Evolutionary conservation across 2,888 invertebrate species (phyloP), one percentile per base, ranked within the genome.

Genomic region (Phasia obesa): DNA sequence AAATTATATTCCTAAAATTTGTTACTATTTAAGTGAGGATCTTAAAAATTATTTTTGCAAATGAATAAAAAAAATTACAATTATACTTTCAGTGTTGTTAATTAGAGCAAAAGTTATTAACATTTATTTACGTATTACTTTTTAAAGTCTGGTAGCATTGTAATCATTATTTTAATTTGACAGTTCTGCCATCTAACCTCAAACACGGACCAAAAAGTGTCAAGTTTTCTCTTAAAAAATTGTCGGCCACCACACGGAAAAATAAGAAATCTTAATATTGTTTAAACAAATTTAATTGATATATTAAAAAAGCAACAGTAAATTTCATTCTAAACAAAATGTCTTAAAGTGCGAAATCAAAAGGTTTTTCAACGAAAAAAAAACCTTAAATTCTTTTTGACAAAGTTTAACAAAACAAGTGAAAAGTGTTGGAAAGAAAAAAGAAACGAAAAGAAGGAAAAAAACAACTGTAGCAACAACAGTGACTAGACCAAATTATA

Each of bases 151-250:
- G 81, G 81, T 47, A 81, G 17, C 76, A 21, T 31, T 51, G 1
- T 57, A 49, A 65, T 51, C 15, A 38, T 62, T 69, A 71, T 23
- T 71, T 25, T 51, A 53, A n/a, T 71, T 76, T 81, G 81, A 81
- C 81, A 81, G 53, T 53, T 81, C 73, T 73, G 60, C 67, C 73
- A 67, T 80, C 74, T 84, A 84, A 84, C 84, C 84, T 84, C 82
- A 84, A 84, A 84, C 62, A 70, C 75, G 60, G 64, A 21, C 42
- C 23, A 73, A 51, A 77, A 79, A 70, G 53, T 80, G 84, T 77
- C 79, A 84, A 82, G 67, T 84, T 81, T 81, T 81, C 80, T 75
- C 49, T 70, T 31, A 47, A 59, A 80, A 69, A 67, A 62, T 67
- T 78, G 70, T 82, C 81, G 76, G 73, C 25, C 67, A 73, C 53